Evolutionary conservation across 2,113 vertebrate species (phyloP).

Genomic region (Gallinago jamesoni): DNA sequence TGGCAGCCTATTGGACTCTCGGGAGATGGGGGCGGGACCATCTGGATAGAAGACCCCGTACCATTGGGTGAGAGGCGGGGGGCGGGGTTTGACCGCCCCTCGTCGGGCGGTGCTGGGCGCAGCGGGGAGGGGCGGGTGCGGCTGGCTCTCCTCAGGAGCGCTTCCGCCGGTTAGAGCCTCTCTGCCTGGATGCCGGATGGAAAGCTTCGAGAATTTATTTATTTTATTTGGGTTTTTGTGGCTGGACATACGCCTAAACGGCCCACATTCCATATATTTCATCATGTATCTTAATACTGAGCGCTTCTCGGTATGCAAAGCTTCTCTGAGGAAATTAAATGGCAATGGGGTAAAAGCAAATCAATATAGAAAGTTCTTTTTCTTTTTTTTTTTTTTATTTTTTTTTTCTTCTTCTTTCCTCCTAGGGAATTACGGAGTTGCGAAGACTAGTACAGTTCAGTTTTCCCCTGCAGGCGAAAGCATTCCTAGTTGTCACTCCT

Average conservation of each 20-base stretch:
- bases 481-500: not conserved
- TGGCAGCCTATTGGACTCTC: not conserved
- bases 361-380: not conserved
- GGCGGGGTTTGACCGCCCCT: rapidly evolving
- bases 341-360: not conserved
- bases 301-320: not conserved
- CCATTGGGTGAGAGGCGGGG: not conserved
- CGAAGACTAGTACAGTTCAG: not conserved
- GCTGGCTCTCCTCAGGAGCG: rapidly evolving
- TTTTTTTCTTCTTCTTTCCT: rapidly evolving
- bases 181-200: rapidly evolving
- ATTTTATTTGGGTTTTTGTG: too few relatives aligned
- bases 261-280: rapidly evolving
- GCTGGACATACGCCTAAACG: rapidly evolving
- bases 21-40: not conserved
- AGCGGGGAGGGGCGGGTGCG: rapidly evolving
- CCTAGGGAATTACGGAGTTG: not conserved
- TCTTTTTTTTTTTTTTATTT: too few relatives aligned
- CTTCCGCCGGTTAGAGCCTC: rapidly evolving
- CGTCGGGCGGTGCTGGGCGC: not conserved
- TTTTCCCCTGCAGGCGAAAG: not conserved
- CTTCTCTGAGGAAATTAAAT: not conserved
- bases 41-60: rapidly evolving
- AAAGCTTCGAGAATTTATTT: rapidly evolving
- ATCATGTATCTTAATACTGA: not conserved